Evolutionary conservation across 1,140 invertebrate species (phyloP).

Genomic region (Battus philenor): DNA sequence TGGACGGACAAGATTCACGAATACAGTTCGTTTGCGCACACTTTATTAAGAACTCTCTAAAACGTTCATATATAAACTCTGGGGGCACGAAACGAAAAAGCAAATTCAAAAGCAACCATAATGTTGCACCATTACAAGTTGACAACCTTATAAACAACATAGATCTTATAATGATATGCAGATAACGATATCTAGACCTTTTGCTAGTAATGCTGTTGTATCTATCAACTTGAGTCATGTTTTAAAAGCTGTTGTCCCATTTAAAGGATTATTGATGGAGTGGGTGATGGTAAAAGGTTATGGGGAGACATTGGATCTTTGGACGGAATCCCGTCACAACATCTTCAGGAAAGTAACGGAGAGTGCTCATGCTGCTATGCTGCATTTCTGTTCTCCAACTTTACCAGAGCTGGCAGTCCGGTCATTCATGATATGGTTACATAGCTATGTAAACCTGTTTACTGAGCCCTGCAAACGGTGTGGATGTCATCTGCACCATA

Average conservation of each 20-base stretch:
- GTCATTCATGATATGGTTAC: conserved; percentile 95
- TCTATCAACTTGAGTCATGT: conserved; percentile 89
- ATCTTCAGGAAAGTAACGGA: conserved; percentile 96
- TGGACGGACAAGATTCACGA: conserved; percentile 95
- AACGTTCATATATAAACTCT: conserved; percentile 87
- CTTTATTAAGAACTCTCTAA: conserved; percentile 88
- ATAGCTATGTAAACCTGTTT: conserved; percentile 92
- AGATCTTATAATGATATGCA: conserved; percentile 84
- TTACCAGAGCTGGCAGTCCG: conserved; percentile 91
- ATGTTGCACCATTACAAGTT: conserved; percentile 88
- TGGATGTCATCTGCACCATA: conserved; percentile 89
- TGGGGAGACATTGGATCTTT: conserved; percentile 89
- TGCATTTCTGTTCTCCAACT: conserved; percentile 94
- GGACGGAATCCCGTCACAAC: conserved; percentile 93
- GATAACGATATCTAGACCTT: conserved; percentile 84
- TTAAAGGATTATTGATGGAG: conserved; percentile 95
- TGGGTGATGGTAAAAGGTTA: conserved; percentile 95
- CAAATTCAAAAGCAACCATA: conserved; percentile 86
- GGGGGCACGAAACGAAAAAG: conserved; percentile 85
- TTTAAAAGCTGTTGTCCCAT: conserved; percentile 92
- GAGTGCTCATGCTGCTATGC: conserved; percentile 95
- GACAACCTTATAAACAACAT: conserved; percentile 85
- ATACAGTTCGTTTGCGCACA: conserved; percentile 86
- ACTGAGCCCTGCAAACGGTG: conserved; percentile 93
- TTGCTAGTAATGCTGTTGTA: conserved; percentile 86